Evolutionary conservation across 2,888 invertebrate genomes (phyloP).

Genomic region (Beris morrisii): DNA sequence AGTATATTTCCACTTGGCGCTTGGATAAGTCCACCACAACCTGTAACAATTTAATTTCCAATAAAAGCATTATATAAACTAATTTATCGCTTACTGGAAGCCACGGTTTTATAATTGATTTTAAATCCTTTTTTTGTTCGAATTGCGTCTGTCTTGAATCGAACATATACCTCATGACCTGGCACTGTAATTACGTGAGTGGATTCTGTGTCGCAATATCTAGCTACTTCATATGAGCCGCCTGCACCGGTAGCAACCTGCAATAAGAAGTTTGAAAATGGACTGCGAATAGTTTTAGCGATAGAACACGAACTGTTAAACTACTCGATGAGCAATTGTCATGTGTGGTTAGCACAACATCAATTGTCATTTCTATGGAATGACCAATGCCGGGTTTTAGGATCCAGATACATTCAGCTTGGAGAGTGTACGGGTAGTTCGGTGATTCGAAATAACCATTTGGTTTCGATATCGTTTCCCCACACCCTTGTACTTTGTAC

Average conservation of each 20-base stretch:
- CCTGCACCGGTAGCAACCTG: slow-evolving; percentile 67
- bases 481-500: slow-evolving; percentile 78
- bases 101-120: slow-evolving; percentile 60
- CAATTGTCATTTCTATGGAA: slow-evolving; percentile 65
- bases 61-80: neutral
- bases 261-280: slow-evolving; percentile 30
- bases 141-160: slow-evolving; percentile 65
- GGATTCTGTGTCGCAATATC: slow-evolving; percentile 62
- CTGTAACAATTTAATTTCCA: slow-evolving; percentile 47
- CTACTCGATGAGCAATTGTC: slow-evolving; percentile 65
- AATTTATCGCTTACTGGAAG: slow-evolving; percentile 56
- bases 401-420: slow-evolving; percentile 74
- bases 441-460: slow-evolving; percentile 64
- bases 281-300: neutral
- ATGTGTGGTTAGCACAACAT: slow-evolving; percentile 65
- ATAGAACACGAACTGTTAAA: slow-evolving; percentile 57
- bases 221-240: slow-evolving; percentile 60
- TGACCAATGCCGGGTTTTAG: slow-evolving; percentile 69
- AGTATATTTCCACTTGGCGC: slow-evolving; percentile 67
- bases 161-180: slow-evolving; percentile 70
- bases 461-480: slow-evolving; percentile 63
- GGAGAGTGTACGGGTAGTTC: slow-evolving; percentile 64
- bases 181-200: slow-evolving; percentile 62
- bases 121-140: slow-evolving; percentile 66
- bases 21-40: slow-evolving; percentile 75